Conservation (phyloP, 1,140 invertebrate species). For the Apis laboriosa region DNA sequence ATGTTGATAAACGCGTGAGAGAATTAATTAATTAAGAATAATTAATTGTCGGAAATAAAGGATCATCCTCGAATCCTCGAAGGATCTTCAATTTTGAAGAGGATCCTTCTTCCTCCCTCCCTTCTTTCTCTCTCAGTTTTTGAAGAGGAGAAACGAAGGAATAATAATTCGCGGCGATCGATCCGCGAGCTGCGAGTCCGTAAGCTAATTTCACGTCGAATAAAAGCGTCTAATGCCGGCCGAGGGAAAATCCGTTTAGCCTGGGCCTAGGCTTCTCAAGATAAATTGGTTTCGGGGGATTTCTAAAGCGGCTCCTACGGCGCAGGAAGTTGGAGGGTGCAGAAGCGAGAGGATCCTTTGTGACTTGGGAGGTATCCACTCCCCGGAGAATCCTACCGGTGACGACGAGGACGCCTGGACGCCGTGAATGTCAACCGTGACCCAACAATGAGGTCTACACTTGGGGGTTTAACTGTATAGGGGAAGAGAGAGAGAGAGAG, state of each 20-base stretch:
- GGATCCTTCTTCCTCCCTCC: background rate
- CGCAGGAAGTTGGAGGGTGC: slow-evolving; percentile 58
- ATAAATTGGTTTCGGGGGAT: slow-evolving; percentile 73
- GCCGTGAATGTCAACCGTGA: slow-evolving; percentile 69
- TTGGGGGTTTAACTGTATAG: slow-evolving; percentile 36
- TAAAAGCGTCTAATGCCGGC: slow-evolving; percentile 66
- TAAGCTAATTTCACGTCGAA: slow-evolving; percentile 72
- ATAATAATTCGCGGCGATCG: slow-evolving; percentile 51
- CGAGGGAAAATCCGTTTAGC: slow-evolving; percentile 71
- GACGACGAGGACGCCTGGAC: slow-evolving; percentile 46
- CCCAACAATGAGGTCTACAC: slow-evolving; percentile 59
- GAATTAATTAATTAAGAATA: background rate
- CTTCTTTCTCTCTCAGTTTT: too few species aligned
- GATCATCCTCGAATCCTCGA: background rate
- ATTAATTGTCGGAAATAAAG: background rate
- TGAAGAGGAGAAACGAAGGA: background rate
- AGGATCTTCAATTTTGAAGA: too few species aligned
- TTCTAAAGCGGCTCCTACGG: slow-evolving; percentile 67
- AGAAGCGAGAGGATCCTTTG: slow-evolving; percentile 55
- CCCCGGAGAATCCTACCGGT: slow-evolving; percentile 41
- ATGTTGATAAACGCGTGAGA: slow-evolving; percentile 25
- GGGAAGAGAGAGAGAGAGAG: too few species aligned
- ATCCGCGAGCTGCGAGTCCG: slow-evolving; percentile 30
- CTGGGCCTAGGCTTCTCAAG: slow-evolving; percentile 61
- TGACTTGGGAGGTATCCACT: slow-evolving; percentile 43